Percentiles rank a stretch among this genome's conserved stretches.
phyloP scores from a whole-genome alignment of 2,888 invertebrate species.

The Zeuzera pyrina region DNA sequence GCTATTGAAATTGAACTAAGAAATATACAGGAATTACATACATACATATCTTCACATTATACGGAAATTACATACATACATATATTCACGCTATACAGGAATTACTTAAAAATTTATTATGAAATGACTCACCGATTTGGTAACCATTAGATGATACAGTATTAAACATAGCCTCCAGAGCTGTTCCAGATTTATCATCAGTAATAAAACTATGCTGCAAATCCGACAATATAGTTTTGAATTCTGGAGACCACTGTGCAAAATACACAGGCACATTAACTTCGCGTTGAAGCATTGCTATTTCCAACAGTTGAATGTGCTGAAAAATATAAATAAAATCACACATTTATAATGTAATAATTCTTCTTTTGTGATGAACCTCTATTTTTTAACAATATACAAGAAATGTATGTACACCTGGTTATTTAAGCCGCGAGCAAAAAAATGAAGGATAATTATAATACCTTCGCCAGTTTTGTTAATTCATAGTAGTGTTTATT shows the following conservation, averaged over 20 bases:
- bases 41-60: no score
- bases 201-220: constrained; percentile 78
- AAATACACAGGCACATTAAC: constrained; percentile 92
- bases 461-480: no score
- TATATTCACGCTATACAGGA: no score
- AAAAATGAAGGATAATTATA: no score
- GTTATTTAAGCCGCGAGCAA: no score
- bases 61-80: no score
- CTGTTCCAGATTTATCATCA: constrained; percentile 82
- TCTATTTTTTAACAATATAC: no score
- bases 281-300: constrained; percentile 85
- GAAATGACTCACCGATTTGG: constrained; percentile 76
- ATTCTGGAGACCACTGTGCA: constrained; percentile 80
- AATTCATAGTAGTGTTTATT: no score
- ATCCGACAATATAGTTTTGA: constrained; percentile 83
- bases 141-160: constrained; percentile 96
- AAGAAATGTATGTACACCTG: no score
- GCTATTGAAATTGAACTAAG: no score
- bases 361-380: no score
- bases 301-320: constrained; percentile 85
- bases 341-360: not conserved
- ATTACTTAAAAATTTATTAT: not conserved
- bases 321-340: constrained; percentile 31
- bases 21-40: no score
- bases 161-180: constrained; percentile 86